Evolutionary conservation across 2,113 vertebrate species (phyloP), one percentile per base, ranked within the genome.

Genomic region (Anas platyrhynchos): DNA sequence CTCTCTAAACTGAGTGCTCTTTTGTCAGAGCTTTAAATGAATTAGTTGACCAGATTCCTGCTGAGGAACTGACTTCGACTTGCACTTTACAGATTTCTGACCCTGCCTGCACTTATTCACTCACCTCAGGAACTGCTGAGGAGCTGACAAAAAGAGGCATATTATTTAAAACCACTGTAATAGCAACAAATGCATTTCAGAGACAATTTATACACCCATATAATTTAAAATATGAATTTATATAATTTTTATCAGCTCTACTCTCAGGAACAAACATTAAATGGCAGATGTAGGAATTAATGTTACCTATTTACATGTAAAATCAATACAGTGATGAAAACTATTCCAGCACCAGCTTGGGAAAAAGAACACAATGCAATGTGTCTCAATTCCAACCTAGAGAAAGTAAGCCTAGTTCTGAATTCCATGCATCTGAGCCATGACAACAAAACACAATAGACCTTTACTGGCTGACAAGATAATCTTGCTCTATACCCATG

Each of bases 41-140:
- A 80, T 61, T 48, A 58, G 17, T 15, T 90, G 46, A 21, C 29
- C 29, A 76, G 8, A 27, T 54, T 62, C 34, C 38, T 62, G 59
- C 17, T 81, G 73, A 10, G 6, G 17, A 85, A 20, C 6, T 1
- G 1, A 43, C 34, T 34, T 43, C 2, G 2, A 59, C 31, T 83
- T 78, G 71, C 22, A 89, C 83, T 41, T 91, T 38, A 72, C 16
- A 29, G n/a, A 55, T 62, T 96, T 91, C 72, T 93, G 56, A 86
- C 31, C 31, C 54, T 81, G 25, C 46, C 16, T 31, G 9, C 31
- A 48, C 9, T 32, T 26, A 13, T n/a, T 91, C 36, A 54, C 13
- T 89, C 5, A 29, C n/a, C 84, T 82, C 50, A 48, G 59, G 18
- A 61, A 56, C 74, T 36, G 36, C 3, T 16, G 66, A 88, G 31